These are phyloP conservation scores for Paralvinella palmiformis DNA, from an alignment of 1,140 invertebrate species.

Conservation along the genomic window DNA sequence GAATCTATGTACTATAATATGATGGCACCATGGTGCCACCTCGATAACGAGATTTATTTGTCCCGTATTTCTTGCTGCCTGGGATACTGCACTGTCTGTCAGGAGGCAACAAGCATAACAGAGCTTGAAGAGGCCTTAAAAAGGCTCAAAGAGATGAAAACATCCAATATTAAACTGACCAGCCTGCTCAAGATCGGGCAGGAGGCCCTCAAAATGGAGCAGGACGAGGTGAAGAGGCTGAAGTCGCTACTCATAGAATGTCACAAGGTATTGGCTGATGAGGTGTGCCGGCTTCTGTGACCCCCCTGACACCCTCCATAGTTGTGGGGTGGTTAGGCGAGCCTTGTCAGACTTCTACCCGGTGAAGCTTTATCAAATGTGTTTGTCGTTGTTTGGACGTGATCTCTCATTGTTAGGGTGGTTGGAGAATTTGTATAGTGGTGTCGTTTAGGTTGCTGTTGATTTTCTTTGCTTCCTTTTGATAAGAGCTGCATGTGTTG, in stretches of 20 bases:
- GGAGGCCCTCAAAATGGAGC: neutral
- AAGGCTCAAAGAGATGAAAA: neutral
- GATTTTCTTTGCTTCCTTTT: no score
- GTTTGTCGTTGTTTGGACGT: neutral
- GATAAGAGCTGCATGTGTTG: no score
- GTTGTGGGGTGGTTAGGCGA: neutral
- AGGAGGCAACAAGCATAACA: neutral
- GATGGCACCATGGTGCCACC: neutral
- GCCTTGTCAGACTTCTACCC: neutral
- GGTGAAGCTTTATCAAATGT: neutral
- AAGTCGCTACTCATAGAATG: neutral
- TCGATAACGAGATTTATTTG: neutral
- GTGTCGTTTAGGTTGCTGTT: no score
- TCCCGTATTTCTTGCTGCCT: neutral
- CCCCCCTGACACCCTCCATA: neutral
- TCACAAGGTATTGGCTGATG: slow-evolving; percentile 6
- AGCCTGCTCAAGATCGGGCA: slow-evolving; percentile 5
- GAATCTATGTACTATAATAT: neutral
- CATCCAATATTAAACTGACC: slow-evolving; percentile 1
- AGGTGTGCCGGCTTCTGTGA: neutral
- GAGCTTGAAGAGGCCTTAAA: neutral
- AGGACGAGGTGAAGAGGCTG: neutral
- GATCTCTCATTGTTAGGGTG: neutral
- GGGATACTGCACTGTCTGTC: neutral
- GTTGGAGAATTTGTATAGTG: no score